These are phyloP conservation scores for Leuciscus idus DNA, from an alignment of 2,113 vertebrate genomes.

Conservation along the genomic window DNA sequence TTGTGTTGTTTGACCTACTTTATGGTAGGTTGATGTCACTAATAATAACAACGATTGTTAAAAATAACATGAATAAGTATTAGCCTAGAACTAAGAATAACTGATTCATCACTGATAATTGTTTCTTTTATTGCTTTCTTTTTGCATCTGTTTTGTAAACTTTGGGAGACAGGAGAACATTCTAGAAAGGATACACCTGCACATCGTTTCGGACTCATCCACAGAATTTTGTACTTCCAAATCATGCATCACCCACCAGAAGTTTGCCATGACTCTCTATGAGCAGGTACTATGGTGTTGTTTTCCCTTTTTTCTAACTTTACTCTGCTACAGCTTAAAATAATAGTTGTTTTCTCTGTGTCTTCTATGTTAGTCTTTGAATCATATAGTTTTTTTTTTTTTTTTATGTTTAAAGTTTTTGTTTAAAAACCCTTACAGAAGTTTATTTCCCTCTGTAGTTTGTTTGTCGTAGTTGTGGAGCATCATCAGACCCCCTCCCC, in stretches of 20 bases:
- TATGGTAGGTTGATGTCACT: not conserved
- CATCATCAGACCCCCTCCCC: slow-evolving; percentile 93
- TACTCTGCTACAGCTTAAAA: not conserved
- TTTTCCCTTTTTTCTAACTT: not conserved
- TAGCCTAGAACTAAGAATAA: slow-evolving; percentile 28
- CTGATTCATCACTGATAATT: not conserved
- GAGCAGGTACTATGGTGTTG: slow-evolving; percentile 83
- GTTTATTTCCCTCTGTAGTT: slow-evolving; percentile 76
- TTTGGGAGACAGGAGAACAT: slow-evolving; percentile 87
- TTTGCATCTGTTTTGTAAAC: slow-evolving; percentile 28
- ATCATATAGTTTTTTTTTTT: not conserved
- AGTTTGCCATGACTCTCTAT: slow-evolving; percentile 98
- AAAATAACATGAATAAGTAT: slow-evolving; percentile 19
- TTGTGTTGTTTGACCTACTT: slow-evolving; percentile 12
- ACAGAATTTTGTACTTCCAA: slow-evolving; percentile 92
- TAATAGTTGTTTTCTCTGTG: not conserved
- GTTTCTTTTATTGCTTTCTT: not conserved
- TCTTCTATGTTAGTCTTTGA: not conserved
- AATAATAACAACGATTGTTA: slow-evolving; percentile 19
- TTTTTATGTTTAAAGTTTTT: not conserved
- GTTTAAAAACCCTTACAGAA: slow-evolving; percentile 13
- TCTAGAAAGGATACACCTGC: slow-evolving; percentile 93
- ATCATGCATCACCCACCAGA: slow-evolving; percentile 96
- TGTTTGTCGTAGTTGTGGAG: slow-evolving; percentile 93
- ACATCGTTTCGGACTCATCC: slow-evolving; percentile 89